Percentiles rank a stretch among this genome's conserved stretches.
Evolutionary conservation across 2,113 vertebrate genomes (phyloP).

Genomic region (Tyrannus savana): DNA sequence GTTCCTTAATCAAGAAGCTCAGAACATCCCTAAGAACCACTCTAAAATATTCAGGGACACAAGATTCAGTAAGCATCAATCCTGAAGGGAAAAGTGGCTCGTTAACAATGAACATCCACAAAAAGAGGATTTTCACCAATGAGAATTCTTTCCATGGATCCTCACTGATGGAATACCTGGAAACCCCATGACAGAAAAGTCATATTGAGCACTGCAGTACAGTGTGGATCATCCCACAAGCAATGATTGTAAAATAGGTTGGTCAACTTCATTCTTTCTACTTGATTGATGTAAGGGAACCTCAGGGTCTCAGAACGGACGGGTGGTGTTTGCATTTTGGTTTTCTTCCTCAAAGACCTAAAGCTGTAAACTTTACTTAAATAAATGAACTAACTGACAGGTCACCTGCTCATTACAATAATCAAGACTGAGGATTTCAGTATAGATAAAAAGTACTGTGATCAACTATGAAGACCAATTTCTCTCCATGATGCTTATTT

Average conservation of each 20-base stretch:
- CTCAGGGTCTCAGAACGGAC: not conserved
- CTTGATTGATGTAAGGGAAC: not conserved
- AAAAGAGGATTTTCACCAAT: not conserved
- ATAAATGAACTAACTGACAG: not conserved
- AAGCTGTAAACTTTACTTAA: not conserved
- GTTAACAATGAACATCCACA: not conserved
- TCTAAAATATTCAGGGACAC: not conserved
- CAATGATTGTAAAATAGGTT: not conserved
- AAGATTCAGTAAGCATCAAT: not conserved
- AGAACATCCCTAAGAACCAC: not conserved
- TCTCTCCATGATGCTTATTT: not conserved
- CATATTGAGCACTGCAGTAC: not conserved
- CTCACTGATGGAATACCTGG: not conserved
- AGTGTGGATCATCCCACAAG: not conserved
- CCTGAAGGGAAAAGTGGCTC: not conserved
- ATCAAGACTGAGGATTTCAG: not conserved
- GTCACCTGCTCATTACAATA: not conserved
- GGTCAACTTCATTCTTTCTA: not conserved
- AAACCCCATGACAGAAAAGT: not conserved
- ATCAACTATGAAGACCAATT: not conserved
- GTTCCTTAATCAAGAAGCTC: not conserved
- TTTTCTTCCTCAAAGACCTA: not conserved
- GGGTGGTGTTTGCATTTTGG: not conserved
- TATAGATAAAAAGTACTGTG: not conserved
- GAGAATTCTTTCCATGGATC: not conserved